Evolutionary conservation across 2,113 vertebrate genomes (phyloP), one percentile per base, ranked within the genome.

Genomic region (Esox niger): DNA sequence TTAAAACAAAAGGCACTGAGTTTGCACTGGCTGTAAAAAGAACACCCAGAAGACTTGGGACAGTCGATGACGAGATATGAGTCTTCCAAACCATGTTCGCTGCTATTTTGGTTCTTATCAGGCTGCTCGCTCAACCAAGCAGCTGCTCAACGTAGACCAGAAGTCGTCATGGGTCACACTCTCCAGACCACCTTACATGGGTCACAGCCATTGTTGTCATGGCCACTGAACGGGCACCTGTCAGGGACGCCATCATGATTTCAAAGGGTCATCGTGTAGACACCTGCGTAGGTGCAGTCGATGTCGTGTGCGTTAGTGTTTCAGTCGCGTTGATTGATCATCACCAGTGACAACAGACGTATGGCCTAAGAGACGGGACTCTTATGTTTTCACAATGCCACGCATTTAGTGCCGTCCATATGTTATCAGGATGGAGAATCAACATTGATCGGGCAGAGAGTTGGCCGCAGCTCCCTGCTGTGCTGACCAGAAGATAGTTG

Each of bases 271-370:
- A 87, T 90, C 86, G 84, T 86, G 78, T 79, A 84, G 86, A 81
- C 75, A 76, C 83, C 88, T 79, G 83, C 84, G 80, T 84, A 86
- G 88, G 83, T 84, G 86, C 90, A 88, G 84, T 82, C 85, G 84
- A 86, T 87, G n/a, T n/a, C n/a, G n/a, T n/a, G n/a, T n/a, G n/a
- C n/a, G n/a, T n/a, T n/a, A n/a, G 79, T 76, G 62, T 77, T 87
- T 88, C 82, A 88, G 88, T 91, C 91, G 84, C 90, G 77, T 86
- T 92, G 91, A 92, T 92, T 90, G 90, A 92, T 92, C 85, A 83
- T 80, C 77, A 58, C 83, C 20, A 74, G 84, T 84, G 82, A 83
- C 84, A 89, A 87, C 81, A 81, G 82, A 89, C 90, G 88, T 86
- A 90, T 88, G 86, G 90, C 86, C 91, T 84, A 78, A 80, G 84